Conservation (phyloP, 37 sponge, comb jelly and placozoan species). For the Amphimedon queenslandica region DNA sequence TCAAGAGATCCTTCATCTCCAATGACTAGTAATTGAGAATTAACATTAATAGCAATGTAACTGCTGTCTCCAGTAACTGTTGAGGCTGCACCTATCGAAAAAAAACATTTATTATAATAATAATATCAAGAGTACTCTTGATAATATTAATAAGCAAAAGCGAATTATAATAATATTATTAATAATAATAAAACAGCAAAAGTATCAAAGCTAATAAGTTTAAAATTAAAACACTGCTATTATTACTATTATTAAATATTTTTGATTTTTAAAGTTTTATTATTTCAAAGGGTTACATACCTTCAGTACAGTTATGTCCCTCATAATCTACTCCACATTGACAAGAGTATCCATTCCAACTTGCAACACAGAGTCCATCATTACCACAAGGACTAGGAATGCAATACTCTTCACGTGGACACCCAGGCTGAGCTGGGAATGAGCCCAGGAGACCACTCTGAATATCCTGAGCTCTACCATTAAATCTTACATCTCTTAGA, state of each 20-base stretch:
- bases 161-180: no score
- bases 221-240: no score
- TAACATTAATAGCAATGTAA: not conserved
- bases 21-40: not conserved
- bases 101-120: no score
- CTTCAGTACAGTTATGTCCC: not conserved
- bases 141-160: no score
- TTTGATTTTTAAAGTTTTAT: not conserved
- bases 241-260: not conserved
- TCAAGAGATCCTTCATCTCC: not conserved
- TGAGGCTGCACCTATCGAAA: no score
- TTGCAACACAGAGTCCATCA: not conserved
- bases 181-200: not conserved
- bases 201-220: no score
- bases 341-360: constrained; percentile 8
- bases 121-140: no score
- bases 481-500: not conserved
- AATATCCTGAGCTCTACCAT: not conserved
- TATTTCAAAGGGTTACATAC: constrained; percentile 3
- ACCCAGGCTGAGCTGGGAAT: not conserved
- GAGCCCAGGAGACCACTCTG: not conserved
- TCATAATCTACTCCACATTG: not conserved
- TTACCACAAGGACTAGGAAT: not conserved
- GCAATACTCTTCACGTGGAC: constrained; percentile 2
- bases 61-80: not conserved